These are phyloP conservation scores for Leptonema lineaticorne DNA, from an alignment of 1,140 invertebrate species.

Conservation along the genomic window DNA sequence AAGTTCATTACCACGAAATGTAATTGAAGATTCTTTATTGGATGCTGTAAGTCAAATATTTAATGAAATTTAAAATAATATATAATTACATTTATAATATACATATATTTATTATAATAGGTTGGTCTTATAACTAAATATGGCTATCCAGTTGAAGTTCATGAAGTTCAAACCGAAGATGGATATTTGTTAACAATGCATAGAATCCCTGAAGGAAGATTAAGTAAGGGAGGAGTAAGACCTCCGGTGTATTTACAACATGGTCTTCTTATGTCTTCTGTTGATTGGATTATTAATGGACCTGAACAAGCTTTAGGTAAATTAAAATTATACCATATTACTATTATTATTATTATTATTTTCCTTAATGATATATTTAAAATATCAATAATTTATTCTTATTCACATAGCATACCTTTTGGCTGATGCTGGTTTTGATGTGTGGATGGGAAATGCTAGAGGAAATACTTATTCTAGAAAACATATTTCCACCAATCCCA, in stretches of 20 bases:
- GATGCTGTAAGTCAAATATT: constrained; percentile 13
- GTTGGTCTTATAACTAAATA: constrained; percentile 54
- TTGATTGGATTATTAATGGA: constrained; percentile 60
- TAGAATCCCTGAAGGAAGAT: constrained; percentile 54
- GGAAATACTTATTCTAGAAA: constrained; percentile 67
- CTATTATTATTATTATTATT: constrained; percentile 14
- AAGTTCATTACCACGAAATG: background rate
- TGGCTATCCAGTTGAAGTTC: constrained; percentile 61
- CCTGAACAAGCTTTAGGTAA: constrained; percentile 56
- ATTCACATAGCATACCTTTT: constrained; percentile 68
- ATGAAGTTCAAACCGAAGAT: constrained; percentile 60
- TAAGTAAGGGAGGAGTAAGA: constrained; percentile 46
- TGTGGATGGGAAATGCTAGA: constrained; percentile 72
- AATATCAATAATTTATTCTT: constrained; percentile 41
- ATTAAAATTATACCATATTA: constrained; percentile 23
- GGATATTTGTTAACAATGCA: constrained; percentile 62
- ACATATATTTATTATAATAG: constrained; percentile 11
- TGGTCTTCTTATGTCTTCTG: constrained; percentile 61
- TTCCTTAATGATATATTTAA: background rate
- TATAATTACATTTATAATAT: background rate
- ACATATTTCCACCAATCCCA: constrained; percentile 53
- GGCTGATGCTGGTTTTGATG: constrained; percentile 73
- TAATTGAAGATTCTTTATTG: constrained; percentile 19
- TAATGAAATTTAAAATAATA: constrained; percentile 1
- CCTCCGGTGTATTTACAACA: constrained; percentile 61